Percentiles rank a stretch among this genome's conserved stretches.
Evolutionary conservation across 1,140 invertebrate genomes (phyloP).

Genomic region (Vanessa tameamea): DNA sequence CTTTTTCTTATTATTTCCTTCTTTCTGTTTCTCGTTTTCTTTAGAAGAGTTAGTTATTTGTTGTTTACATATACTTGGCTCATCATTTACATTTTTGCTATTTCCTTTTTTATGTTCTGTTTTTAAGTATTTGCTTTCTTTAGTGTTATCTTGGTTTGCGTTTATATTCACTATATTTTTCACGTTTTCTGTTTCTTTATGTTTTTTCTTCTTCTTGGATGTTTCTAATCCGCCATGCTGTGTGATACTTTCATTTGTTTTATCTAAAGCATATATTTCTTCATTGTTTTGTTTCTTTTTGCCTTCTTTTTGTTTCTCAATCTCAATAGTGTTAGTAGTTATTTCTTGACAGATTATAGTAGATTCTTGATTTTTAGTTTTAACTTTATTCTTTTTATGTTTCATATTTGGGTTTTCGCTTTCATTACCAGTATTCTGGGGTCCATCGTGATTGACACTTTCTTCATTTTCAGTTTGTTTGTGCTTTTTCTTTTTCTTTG

Average conservation of each 20-base stretch:
- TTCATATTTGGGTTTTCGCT: neutral
- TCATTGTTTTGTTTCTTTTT: too few species aligned
- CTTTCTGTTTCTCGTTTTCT: constrained; percentile 27
- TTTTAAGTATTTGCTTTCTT: neutral
- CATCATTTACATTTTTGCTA: neutral
- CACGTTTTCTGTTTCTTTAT: constrained; percentile 5
- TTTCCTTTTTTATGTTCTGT: constrained; percentile 4
- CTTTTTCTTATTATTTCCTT: constrained; percentile 22
- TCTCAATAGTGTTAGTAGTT: too few species aligned
- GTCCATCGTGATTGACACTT: neutral
- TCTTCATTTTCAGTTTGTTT: constrained; percentile 6
- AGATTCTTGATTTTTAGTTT: too few species aligned
- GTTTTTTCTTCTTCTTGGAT: constrained; percentile 20
- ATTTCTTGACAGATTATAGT: too few species aligned
- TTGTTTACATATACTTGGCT: neutral
- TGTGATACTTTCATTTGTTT: constrained; percentile 16
- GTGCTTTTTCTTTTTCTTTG: constrained; percentile 35
- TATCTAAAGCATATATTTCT: neutral
- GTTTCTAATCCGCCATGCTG: neutral
- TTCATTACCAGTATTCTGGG: neutral
- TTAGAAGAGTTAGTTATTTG: neutral
- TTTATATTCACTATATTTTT: neutral
- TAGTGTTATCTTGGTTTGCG: constrained; percentile 6
- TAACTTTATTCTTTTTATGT: too few species aligned
- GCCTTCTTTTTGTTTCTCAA: too few species aligned